A percentile compares a stretch with the other conserved stretches of the same genome.
These are phyloP conservation scores for Palythoa grandiflora DNA, from an alignment of 92 coral and sea anemone species.

Conservation along the genomic window DNA sequence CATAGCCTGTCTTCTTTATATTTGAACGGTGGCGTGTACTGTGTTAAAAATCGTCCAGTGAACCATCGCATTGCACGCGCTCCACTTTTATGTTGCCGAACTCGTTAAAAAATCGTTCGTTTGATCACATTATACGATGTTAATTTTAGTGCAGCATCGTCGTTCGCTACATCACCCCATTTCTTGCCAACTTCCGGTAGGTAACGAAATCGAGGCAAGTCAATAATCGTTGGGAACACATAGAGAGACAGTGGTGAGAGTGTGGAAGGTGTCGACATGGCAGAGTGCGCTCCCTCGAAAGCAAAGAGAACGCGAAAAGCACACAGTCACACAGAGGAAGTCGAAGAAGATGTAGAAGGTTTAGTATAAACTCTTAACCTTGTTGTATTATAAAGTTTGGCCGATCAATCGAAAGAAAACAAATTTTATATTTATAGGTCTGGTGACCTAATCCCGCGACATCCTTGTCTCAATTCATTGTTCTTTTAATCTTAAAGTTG, in stretches of 20 bases:
- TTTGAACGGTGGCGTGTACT: too few species aligned
- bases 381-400: background rate
- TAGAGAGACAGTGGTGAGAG: conserved; percentile 1
- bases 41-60: too few species aligned
- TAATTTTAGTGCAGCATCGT: too few species aligned
- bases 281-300: conserved; percentile 8
- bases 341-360: conserved; percentile 42
- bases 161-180: background rate
- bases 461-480: background rate
- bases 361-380: background rate
- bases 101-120: too few species aligned
- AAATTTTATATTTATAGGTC: background rate
- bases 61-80: too few species aligned
- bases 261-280: conserved; percentile 5
- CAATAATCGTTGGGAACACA: conserved; percentile 15
- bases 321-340: background rate
- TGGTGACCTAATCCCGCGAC: background rate
- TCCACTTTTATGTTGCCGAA: too few species aligned
- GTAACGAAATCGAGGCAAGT: conserved; percentile 32
- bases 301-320: conserved; percentile 24
- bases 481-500: background rate
- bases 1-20: too few species aligned
- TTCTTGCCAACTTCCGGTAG: conserved; percentile 36
- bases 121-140: too few species aligned
- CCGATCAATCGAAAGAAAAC: background rate